These are phyloP conservation scores for Ametastegia equiseti DNA, from an alignment of 2,888 invertebrate species.

Conservation along the genomic window DNA sequence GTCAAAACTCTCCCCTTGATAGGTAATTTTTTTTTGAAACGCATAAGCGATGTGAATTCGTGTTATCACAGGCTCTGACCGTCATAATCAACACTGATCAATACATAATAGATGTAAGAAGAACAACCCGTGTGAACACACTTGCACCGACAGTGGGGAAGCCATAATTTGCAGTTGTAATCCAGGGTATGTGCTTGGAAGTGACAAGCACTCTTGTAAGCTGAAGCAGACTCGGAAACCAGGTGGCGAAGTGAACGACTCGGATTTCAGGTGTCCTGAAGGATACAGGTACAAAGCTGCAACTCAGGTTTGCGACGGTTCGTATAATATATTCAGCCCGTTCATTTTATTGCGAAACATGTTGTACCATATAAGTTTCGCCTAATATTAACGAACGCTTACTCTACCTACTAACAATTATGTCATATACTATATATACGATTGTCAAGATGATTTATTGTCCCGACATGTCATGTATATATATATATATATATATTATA, in stretches of 20 bases:
- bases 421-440: neutral
- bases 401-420: neutral
- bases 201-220: conserved; percentile 83
- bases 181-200: conserved; percentile 83
- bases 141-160: conserved; percentile 84
- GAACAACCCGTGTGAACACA: conserved; percentile 86
- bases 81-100: no score
- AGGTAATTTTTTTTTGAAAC: conserved; percentile 61
- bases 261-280: conserved; percentile 64
- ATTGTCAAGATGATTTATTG: neutral
- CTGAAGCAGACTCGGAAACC: no score
- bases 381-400: neutral
- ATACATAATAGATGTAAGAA: conserved; percentile 82
- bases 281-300: conserved; percentile 70
- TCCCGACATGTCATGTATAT: no score
- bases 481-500: no score
- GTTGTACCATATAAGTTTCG: neutral
- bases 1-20: conserved; percentile 71
- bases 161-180: conserved; percentile 85
- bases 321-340: neutral
- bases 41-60: neutral
- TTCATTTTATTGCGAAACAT: neutral
- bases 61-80: neutral
- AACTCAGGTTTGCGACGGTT: conserved; percentile 72
- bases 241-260: conserved; percentile 59